Percentiles rank a stretch among this genome's conserved stretches.
phyloP scores from a whole-genome alignment of 2,797 vertebrate genomes.

The Columba guinea region DNA sequence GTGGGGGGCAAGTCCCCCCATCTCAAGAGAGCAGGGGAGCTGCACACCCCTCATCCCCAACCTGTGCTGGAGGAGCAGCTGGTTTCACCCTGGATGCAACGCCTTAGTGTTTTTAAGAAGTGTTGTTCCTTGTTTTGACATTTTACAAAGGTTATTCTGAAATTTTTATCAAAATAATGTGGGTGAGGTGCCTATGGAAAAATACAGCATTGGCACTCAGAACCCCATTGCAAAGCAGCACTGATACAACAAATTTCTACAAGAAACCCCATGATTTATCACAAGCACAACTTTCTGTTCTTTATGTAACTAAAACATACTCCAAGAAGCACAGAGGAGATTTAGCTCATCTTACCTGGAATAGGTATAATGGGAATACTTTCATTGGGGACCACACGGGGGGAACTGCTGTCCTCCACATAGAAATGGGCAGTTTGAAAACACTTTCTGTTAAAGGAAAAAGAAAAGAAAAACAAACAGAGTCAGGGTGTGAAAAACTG shows the following conservation, averaged over 20 bases:
- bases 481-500: not conserved
- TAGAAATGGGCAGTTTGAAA: constrained; percentile 99
- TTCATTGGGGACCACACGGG: constrained; percentile 96
- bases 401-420: constrained; percentile 97
- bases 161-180: constrained; percentile 10
- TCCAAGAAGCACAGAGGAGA: not conserved
- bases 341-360: constrained; percentile 83
- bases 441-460: constrained; percentile 88
- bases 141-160: constrained; percentile 55
- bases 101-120: not conserved
- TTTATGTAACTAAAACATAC: not conserved
- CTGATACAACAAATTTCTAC: not conserved
- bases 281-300: not conserved
- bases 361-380: constrained; percentile 95
- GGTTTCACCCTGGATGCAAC: not conserved
- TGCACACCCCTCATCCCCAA: not conserved
- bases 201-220: not conserved
- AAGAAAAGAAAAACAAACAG: constrained; percentile 16
- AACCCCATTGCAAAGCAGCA: not conserved
- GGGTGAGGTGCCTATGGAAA: constrained; percentile 7
- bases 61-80: not conserved
- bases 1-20: not conserved
- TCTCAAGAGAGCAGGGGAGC: not conserved
- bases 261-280: not conserved
- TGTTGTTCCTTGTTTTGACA: constrained; percentile 24